A percentile compares a stretch with the other conserved stretches of the same genome.
These are phyloP conservation scores for Chloroceryle inda DNA, from an alignment of 2,797 vertebrate genomes.

Conservation along the genomic window DNA sequence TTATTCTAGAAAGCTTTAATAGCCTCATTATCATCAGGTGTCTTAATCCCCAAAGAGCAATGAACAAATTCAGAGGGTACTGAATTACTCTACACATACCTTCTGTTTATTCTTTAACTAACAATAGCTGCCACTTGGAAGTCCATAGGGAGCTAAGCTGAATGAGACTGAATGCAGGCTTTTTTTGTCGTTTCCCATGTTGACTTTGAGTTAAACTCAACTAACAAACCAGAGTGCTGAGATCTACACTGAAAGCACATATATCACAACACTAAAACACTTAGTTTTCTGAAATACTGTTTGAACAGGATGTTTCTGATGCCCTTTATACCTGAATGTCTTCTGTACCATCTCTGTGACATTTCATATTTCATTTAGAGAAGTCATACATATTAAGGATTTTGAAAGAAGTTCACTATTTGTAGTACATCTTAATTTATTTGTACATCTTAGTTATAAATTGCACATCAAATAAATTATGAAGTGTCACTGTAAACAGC, in stretches of 20 bases:
- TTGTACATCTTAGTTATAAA: not conserved
- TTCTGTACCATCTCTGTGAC: not conserved
- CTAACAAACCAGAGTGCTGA: not conserved
- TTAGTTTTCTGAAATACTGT: not conserved
- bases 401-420: not conserved
- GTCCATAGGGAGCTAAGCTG: not conserved
- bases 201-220: not conserved
- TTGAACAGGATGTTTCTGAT: not conserved
- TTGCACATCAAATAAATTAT: not conserved
- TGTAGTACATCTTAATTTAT: not conserved
- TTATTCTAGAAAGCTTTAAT: conserved; percentile 30
- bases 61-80: not conserved
- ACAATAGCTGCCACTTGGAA: not conserved
- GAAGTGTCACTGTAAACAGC: not conserved
- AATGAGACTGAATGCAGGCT: not conserved
- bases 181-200: not conserved
- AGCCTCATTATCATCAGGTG: not conserved
- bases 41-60: not conserved
- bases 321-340: not conserved
- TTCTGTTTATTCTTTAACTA: not conserved
- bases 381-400: not conserved
- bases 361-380: not conserved
- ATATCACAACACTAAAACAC: not conserved
- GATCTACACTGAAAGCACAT: not conserved
- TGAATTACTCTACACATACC: not conserved